phyloP scores from a whole-genome alignment of 2,888 invertebrate genomes.

The Phoenoteleia sp. region DNA sequence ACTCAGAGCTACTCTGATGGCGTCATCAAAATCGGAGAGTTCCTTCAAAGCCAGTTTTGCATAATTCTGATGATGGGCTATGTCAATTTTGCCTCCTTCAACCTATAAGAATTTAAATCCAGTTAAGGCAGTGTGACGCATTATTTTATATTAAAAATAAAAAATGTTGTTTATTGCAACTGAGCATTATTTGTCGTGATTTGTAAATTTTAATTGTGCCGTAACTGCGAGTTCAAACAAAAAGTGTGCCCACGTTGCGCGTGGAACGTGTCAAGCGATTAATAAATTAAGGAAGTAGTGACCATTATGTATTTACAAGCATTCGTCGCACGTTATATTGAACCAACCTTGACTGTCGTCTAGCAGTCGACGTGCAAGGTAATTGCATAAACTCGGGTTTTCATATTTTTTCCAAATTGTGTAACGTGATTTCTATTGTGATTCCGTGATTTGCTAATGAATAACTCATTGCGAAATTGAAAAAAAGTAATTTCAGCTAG shows the following conservation, averaged over 20 bases:
- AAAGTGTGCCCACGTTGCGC: conserved; percentile 35
- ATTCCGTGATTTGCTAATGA: conserved; percentile 17
- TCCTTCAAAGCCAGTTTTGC: conserved; percentile 89
- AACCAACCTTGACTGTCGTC: conserved; percentile 65
- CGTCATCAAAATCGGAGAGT: conserved; percentile 89
- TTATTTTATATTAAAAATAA: no score
- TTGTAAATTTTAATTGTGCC: conserved; percentile 28
- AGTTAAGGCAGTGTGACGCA: no score
- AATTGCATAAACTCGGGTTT: conserved; percentile 69
- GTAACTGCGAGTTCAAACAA: conserved; percentile 22
- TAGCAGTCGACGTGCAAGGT: conserved; percentile 52
- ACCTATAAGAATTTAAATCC: no score
- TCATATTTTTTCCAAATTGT: conserved; percentile 53
- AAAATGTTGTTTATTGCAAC: neutral
- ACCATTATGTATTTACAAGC: conserved; percentile 68
- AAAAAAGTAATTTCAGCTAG: neutral
- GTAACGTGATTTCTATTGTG: conserved; percentile 47
- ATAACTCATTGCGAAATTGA: neutral
- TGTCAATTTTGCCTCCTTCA: conserved; percentile 89
- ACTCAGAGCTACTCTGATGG: conserved; percentile 88
- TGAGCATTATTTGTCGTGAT: neutral
- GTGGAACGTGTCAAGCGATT: conserved; percentile 66
- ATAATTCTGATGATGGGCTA: conserved; percentile 90
- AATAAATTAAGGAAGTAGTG: conserved; percentile 75
- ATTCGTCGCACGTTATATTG: conserved; percentile 69